Conservation (phyloP, 2,888 invertebrate genomes). For the Ectemnius lituratus region DNA sequence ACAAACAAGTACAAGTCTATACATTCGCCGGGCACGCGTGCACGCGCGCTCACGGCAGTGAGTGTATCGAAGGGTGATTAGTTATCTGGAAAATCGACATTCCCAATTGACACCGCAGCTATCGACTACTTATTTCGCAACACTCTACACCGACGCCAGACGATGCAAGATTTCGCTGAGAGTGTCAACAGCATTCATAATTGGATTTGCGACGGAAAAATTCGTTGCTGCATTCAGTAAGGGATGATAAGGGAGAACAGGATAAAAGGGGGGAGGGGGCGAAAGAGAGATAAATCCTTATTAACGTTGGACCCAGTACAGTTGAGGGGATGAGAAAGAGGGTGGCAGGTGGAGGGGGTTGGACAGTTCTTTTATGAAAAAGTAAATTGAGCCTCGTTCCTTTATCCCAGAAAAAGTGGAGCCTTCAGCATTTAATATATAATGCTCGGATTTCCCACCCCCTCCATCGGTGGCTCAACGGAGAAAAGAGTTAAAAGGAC, state of each 20-base stretch:
- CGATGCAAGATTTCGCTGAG: too few species aligned
- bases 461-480: neutral
- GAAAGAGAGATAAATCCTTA: conserved; percentile 5
- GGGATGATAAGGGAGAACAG: too few species aligned
- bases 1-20: conserved; percentile 65
- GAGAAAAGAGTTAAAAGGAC: conserved; percentile 5
- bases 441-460: neutral
- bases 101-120: too few species aligned
- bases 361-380: conserved; percentile 1
- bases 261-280: neutral
- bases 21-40: conserved; percentile 48
- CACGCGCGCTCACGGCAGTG: conserved; percentile 38
- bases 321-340: neutral
- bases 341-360: neutral
- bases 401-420: neutral
- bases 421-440: neutral
- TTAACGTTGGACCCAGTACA: neutral
- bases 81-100: neutral
- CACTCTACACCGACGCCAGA: too few species aligned
- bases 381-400: conserved; percentile 7
- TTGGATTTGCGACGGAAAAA: too few species aligned
- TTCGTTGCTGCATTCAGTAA: too few species aligned
- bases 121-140: too few species aligned
- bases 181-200: too few species aligned
- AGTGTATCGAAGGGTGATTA: conserved; percentile 47